Evolutionary conservation across 2,797 vertebrate species (phyloP), one percentile per base, ranked within the genome.

Genomic region (Enteromius afrohamiltoni): DNA sequence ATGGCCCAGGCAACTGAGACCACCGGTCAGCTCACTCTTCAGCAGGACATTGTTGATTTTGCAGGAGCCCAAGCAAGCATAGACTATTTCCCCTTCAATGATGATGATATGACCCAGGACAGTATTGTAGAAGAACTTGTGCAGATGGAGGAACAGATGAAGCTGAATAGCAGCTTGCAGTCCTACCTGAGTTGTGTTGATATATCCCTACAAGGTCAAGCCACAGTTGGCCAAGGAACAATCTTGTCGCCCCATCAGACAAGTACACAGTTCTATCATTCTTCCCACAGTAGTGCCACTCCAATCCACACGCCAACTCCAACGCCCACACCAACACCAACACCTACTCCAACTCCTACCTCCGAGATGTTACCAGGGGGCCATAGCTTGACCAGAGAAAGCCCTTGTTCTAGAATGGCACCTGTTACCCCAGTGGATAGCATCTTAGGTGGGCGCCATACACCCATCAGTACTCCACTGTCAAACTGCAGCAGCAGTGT

Each of bases 71-170:
- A 97, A 86, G 91, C 96, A 77, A 97, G 89, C 42, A 97, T 98
- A 87, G 97, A 96, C 93, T 99, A 96, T 92, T 99, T 99, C 88
- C 96, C 97, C 0, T 99, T 99, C 88, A 94, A 95, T 81, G 98
- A 99, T 53, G 98, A 99, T 0, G 98, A 99, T 87, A 97, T 99
- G 90, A 99, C 98, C 77, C 98, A 99, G 91, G 98, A 99, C 91
- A 99, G 98, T 92, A 99, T 99, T 49, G 98, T 99, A 86, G 98
- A 99, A 92, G 98, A 99, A 90, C 94, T 99, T 13, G 98, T 99
- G 82, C 96, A 99, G 86, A 99, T 99, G 98, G 98, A 99, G 88
- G 97, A 99, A 92, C 98, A 99, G 86, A 99, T 99, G 97, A 97
- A 98, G 73, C 93, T 98, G 92, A 97, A 96, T 92, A 90, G 84